Evolutionary conservation across 2,888 invertebrate species (phyloP).

Genomic region (Cerastis leucographa): DNA sequence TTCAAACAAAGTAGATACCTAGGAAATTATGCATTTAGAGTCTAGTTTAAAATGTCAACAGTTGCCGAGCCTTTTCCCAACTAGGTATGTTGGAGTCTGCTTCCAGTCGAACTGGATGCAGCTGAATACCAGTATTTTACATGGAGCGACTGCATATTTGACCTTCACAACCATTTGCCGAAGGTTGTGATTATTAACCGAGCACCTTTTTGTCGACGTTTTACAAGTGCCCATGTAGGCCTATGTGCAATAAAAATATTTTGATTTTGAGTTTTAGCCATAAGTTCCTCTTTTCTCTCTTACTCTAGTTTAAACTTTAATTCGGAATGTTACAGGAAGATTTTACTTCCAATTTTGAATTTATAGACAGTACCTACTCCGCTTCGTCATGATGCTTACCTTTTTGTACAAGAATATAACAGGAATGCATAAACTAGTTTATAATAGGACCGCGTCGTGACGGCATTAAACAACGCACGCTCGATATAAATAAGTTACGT

Average conservation of each 20-base stretch:
- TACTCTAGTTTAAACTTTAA: not conserved
- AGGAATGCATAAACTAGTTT: constrained; percentile 34
- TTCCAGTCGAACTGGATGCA: not conserved
- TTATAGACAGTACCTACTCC: not conserved
- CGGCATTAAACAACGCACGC: constrained; percentile 20
- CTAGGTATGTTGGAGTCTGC: not conserved
- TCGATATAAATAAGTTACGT: constrained; percentile 20
- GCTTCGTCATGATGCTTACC: not conserved
- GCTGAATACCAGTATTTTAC: not conserved
- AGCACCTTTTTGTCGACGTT: no score
- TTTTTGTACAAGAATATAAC: constrained; percentile 14
- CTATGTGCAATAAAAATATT: no score
- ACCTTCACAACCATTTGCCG: not conserved
- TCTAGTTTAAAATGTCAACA: not conserved
- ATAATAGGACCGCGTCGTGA: constrained; percentile 40
- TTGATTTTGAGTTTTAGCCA: no score
- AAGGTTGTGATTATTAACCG: not conserved
- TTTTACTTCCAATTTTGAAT: not conserved
- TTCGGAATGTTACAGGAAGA: not conserved
- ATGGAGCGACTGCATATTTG: not conserved
- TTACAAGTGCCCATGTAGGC: no score
- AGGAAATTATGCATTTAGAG: no score
- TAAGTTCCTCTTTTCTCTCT: not conserved
- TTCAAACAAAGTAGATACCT: no score
- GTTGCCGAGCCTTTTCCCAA: not conserved